Base-by-base conservation (phyloP, 2,797 vertebrate species). In the Podarcis lilfordi region DNA sequence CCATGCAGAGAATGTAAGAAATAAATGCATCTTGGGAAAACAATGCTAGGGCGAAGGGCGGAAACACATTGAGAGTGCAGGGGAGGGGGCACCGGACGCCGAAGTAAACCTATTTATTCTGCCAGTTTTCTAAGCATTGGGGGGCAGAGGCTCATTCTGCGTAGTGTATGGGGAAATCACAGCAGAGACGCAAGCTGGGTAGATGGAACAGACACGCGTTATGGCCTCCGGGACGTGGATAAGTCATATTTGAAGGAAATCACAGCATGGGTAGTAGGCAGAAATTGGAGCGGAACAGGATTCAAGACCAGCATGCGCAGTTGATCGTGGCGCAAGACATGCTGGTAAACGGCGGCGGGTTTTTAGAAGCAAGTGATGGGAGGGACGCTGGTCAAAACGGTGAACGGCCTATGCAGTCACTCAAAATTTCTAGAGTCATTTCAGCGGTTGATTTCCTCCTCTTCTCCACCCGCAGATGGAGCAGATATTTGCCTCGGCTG, bases 401-500 rank as follows among this genome's bases (percentile, higher is more conserved):
- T 13, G 50, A 50, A 0, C 50, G 50, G 11, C 50, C 50, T 50
- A 2, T 15, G 50, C 50, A 4, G 50, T 55, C 13, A 1, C 4
- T 55, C 50, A 15, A n/a, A 19, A 69, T 27, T 9, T n/a, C 71
- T 37, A 7, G 32, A 35, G 17, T 74, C 32, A 8, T 74, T n/a
- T 72, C 35, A 72, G 1, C 4, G 29, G 2, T 11, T 4, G 59
- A 1, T 10, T 3, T 23, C 6, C 50, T 29, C n/a, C 35, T 64
- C 83, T 61, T 1, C 59, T 66, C 84, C 59, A 40, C 25, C 1
- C 64, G 9, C 87, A 95, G 95, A 94, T 96, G 92, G 95, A 95
- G 55, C 96, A 95, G 77, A 91, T 91, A 10, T 94, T 93, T 80
- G 92, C 95, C 81, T 6, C 84, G 78, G 13, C 75, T 93, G 25